Evolutionary conservation across 2,797 vertebrate genomes (phyloP).

Genomic region (Hyperoplus immaculatus): DNA sequence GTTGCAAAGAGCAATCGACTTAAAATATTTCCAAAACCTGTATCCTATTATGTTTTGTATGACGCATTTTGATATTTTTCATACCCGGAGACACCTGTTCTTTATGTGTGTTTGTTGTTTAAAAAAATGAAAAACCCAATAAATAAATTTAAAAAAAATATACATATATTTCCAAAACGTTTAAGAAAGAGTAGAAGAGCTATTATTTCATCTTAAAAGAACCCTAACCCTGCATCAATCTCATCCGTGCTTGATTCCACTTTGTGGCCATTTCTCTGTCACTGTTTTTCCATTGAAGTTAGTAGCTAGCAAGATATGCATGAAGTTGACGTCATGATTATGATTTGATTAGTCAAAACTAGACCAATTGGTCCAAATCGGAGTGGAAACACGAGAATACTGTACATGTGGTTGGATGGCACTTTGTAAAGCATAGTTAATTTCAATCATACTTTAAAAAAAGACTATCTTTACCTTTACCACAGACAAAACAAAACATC

Average conservation of each 20-base stretch:
- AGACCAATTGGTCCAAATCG: too few relatives aligned
- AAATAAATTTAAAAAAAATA: too few relatives aligned
- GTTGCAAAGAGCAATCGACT: background rate
- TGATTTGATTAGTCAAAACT: background rate
- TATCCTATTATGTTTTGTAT: too few relatives aligned
- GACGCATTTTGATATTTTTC: too few relatives aligned
- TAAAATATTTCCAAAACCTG: background rate
- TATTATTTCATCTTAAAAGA: background rate
- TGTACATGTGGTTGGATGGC: background rate
- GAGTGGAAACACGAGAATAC: background rate
- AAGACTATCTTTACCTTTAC: constrained; percentile 12
- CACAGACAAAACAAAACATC: background rate
- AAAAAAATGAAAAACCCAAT: too few relatives aligned
- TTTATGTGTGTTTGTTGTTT: too few relatives aligned
- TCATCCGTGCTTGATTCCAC: background rate
- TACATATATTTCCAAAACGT: background rate
- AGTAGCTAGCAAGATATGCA: background rate
- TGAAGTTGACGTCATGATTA: background rate
- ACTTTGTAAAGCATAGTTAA: background rate
- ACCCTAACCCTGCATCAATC: background rate
- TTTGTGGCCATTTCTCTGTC: background rate
- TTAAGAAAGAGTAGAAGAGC: background rate
- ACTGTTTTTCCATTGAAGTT: background rate
- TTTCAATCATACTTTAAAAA: background rate
- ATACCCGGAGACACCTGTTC: too few relatives aligned